phyloP scores from a whole-genome alignment of 2,888 invertebrate species.

The Mesoligia furuncula region DNA sequence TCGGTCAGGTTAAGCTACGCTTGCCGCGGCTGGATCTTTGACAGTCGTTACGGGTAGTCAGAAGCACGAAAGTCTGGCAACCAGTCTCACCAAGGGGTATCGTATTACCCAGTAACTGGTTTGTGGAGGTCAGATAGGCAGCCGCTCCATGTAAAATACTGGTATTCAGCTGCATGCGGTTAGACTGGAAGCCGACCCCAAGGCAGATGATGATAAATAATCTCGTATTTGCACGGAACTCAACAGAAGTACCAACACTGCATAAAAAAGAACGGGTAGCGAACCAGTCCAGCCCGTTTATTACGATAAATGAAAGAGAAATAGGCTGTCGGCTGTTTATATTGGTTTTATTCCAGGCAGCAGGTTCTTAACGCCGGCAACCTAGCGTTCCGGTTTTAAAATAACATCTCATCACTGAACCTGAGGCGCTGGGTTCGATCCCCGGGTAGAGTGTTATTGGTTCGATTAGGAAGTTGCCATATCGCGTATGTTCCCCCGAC shows the following conservation, averaged over 20 bases:
- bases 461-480: background rate
- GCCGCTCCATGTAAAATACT: too few relatives aligned
- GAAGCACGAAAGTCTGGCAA: too few relatives aligned
- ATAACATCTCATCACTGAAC: background rate
- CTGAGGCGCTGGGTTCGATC: background rate
- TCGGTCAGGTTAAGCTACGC: too few relatives aligned
- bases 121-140: too few relatives aligned
- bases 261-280: conserved; percentile 21
- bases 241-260: conserved; percentile 20
- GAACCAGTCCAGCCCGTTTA: conserved; percentile 15
- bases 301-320: conserved; percentile 33
- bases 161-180: too few relatives aligned
- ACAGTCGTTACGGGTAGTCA: too few relatives aligned
- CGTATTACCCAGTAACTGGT: too few relatives aligned
- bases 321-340: conserved; percentile 21
- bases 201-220: too few relatives aligned
- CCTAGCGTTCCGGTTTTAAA: conserved; percentile 10
- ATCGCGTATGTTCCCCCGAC: too few relatives aligned
- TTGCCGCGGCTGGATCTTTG: too few relatives aligned
- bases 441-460: background rate
- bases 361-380: conserved; percentile 10
- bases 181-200: too few relatives aligned
- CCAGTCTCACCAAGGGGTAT: too few relatives aligned
- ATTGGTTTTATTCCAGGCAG: conserved; percentile 9
- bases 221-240: conserved; percentile 8